Conservation (phyloP, 2,113 vertebrate species). For the Leiothrix lutea region DNA sequence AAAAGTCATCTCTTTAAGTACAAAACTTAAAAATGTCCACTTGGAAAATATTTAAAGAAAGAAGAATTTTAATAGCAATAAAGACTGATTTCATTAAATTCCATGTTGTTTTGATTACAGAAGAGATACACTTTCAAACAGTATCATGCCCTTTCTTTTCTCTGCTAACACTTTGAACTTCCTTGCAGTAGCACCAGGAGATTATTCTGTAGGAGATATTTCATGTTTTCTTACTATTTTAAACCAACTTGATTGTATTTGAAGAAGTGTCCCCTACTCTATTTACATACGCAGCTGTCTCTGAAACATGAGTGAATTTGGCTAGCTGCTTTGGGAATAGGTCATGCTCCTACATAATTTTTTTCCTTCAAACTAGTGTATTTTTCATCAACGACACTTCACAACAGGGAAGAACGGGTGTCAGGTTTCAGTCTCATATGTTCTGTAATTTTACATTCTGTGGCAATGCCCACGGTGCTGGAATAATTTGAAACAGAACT, state of each 20-base stretch:
- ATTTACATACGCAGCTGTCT: neutral
- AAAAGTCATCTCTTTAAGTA: neutral
- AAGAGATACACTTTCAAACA: neutral
- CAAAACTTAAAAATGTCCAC: constrained; percentile 1
- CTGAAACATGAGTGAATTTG: constrained; percentile 25
- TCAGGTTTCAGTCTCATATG: constrained; percentile 80
- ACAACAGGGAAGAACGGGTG: constrained; percentile 73
- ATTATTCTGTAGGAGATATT: constrained; percentile 18
- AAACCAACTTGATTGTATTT: neutral
- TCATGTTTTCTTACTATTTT: constrained; percentile 24
- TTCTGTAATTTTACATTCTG: constrained; percentile 77
- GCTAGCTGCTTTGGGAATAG: constrained; percentile 47
- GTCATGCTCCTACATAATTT: constrained; percentile 33
- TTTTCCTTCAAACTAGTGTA: constrained; percentile 62
- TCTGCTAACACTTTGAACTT: neutral
- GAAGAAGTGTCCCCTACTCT: neutral
- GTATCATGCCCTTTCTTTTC: neutral
- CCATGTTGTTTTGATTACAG: neutral
- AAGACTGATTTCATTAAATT: neutral
- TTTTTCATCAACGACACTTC: constrained; percentile 70
- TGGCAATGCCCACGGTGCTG: constrained; percentile 70
- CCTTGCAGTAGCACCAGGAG: neutral
- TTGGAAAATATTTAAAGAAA: neutral
- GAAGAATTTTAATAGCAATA: neutral
- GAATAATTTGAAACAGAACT: constrained; percentile 77